These are phyloP conservation scores for Heteromurus nitidus DNA, from an alignment of 2,888 invertebrate genomes.

Conservation along the genomic window DNA sequence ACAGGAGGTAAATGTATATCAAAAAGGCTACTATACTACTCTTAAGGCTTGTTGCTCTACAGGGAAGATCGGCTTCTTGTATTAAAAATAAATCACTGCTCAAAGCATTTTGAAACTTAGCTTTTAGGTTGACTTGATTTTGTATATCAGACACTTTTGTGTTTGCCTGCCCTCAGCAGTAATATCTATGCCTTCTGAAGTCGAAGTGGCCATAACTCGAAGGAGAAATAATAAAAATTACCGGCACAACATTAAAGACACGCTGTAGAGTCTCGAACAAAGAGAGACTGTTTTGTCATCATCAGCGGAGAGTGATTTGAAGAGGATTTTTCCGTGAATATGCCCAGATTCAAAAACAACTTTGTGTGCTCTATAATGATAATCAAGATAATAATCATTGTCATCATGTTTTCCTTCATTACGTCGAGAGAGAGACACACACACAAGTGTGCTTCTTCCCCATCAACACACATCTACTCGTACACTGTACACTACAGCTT, in stretches of 20 bases:
- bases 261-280: slow-evolving; percentile 51
- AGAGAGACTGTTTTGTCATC: slow-evolving; percentile 56
- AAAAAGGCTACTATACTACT: slow-evolving; percentile 46
- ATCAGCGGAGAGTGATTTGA: slow-evolving; percentile 44
- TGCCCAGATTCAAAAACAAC: slow-evolving; percentile 9
- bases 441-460: not conserved
- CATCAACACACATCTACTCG: not conserved
- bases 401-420: slow-evolving; percentile 61
- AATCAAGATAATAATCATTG: slow-evolving; percentile 63
- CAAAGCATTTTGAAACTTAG: not conserved
- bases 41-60: slow-evolving; percentile 42
- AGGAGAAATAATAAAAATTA: slow-evolving; percentile 54
- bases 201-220: slow-evolving; percentile 1
- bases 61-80: slow-evolving; percentile 55
- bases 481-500: slow-evolving; percentile 10
- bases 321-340: slow-evolving; percentile 41
- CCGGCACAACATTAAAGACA: slow-evolving; percentile 45
- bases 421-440: slow-evolving; percentile 23
- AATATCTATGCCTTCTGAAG: no score
- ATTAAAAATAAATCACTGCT: slow-evolving; percentile 57
- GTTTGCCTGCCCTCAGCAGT: slow-evolving; percentile 28
- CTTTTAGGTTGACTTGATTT: slow-evolving; percentile 41
- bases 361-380: slow-evolving; percentile 54
- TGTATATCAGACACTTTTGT: slow-evolving; percentile 30
- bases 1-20: no score